These are phyloP conservation scores for Rhinopomastus cyanomelas DNA, from an alignment of 2,113 vertebrate genomes.

Conservation along the genomic window DNA sequence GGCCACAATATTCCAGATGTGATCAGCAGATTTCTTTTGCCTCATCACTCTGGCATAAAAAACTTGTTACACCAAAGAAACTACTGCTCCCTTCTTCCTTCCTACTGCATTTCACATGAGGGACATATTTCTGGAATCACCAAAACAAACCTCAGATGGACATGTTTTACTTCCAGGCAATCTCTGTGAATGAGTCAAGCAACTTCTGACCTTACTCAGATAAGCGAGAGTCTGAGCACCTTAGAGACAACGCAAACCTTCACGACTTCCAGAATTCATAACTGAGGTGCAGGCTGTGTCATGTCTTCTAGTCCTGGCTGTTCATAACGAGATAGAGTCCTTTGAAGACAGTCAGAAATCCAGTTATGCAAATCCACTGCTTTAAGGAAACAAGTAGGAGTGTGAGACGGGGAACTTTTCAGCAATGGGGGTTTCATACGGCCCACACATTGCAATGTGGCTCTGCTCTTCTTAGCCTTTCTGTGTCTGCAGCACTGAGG, in stretches of 20 bases:
- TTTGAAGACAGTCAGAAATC: neutral
- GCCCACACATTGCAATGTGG: neutral
- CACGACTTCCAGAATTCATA: neutral
- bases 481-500: neutral
- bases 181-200: neutral
- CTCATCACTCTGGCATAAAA: neutral
- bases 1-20: too few species aligned
- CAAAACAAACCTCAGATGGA: neutral
- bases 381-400: neutral
- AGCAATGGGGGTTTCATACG: neutral
- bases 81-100: neutral
- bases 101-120: neutral
- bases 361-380: neutral
- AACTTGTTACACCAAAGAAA: neutral
- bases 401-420: neutral
- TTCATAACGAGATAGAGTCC: neutral
- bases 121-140: neutral
- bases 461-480: neutral
- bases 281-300: neutral
- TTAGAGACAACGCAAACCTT: neutral
- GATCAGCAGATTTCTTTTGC: neutral
- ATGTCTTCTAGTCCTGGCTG: neutral
- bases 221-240: neutral
- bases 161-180: neutral
- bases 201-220: neutral